Evolutionary conservation across 2,797 vertebrate species (phyloP).

Genomic region (Gallinago solitaria): DNA sequence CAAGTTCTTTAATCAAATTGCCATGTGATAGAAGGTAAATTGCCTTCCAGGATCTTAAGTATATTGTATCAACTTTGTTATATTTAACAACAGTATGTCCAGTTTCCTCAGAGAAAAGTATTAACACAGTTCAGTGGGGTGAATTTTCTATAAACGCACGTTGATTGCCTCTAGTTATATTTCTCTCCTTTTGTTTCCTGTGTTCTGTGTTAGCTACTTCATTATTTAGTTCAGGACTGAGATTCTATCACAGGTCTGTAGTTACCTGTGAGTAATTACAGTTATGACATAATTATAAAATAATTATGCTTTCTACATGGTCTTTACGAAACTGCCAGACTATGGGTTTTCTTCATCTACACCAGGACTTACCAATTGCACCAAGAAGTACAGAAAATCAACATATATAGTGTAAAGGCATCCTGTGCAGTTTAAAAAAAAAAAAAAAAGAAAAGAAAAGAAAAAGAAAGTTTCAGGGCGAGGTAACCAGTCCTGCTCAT

Average conservation of each 20-base stretch:
- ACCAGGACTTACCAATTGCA: not conserved
- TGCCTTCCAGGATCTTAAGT: conserved; percentile 9
- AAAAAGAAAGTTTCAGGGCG: not conserved
- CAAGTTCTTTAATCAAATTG: conserved; percentile 24
- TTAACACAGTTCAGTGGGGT: not conserved
- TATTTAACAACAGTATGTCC: not conserved
- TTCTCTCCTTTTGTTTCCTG: not conserved
- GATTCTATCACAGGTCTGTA: not conserved
- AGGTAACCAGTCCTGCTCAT: not conserved
- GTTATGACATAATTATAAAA: not conserved
- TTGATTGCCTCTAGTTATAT: not conserved
- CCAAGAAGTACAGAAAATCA: not conserved
- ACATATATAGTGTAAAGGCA: not conserved
- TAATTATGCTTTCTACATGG: not conserved
- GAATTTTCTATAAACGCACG: not conserved
- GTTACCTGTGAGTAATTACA: not conserved
- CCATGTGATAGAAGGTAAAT: not conserved
- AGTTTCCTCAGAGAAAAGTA: not conserved
- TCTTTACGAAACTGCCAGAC: not conserved
- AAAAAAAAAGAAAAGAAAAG: too few species aligned
- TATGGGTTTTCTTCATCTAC: not conserved
- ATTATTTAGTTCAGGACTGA: conserved; percentile 2
- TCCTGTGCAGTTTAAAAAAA: not conserved
- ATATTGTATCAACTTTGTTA: not conserved
- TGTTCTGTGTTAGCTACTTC: not conserved